Evolutionary conservation across 2,113 vertebrate species (phyloP), one percentile per base, ranked within the genome.

Genomic region (Serinus canaria): DNA sequence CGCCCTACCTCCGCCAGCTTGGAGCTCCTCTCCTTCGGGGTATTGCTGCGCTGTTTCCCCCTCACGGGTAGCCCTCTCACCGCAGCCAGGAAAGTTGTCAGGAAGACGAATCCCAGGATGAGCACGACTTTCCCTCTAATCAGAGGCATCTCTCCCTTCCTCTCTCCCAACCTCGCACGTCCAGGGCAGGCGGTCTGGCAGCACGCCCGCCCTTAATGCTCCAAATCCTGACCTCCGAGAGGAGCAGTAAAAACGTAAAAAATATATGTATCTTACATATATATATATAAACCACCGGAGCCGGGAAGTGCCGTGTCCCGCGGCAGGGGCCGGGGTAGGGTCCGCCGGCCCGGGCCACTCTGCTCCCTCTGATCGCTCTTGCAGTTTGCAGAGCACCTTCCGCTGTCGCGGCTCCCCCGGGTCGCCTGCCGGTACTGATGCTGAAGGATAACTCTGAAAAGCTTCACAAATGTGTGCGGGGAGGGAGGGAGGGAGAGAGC

Each of bases 61-160:
- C 97, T 98, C 60, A 98, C 91, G 15, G 98, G 98, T 33, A 99
- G 98, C 30, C 97, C 98, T 11, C 94, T 91, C 60, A 96, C 97
- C 37, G 96, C 84, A 28, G 96, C 96, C 33, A 98, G 55, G 39
- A 97, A 90, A 39, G 98, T 92, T 24, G 98, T 64, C 39, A 98
- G 95, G 18, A 97, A 90, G 43, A 98, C 87, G 78, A 97, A 93
- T 58, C 98, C 92, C 76, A 98, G 97, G 89, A 98, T 60, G 59
- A 97, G 97, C 94, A 80, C 27, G 68, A 96, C 87, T 77, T 95
- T 97, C 85, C 96, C 92, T 93, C 96, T 89, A 17, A 95, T 91
- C 83, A 91, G 76, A 90, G 95, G 80, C 98, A 99, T 99, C 95
- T 96, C 97, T 95, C 74, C 60, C 73, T 49, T 69, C 41, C 43